Percentiles rank a stretch among this genome's conserved stretches.
Evolutionary conservation across 1,140 invertebrate genomes (phyloP).

Genomic region (Sesamia nonagrioides): DNA sequence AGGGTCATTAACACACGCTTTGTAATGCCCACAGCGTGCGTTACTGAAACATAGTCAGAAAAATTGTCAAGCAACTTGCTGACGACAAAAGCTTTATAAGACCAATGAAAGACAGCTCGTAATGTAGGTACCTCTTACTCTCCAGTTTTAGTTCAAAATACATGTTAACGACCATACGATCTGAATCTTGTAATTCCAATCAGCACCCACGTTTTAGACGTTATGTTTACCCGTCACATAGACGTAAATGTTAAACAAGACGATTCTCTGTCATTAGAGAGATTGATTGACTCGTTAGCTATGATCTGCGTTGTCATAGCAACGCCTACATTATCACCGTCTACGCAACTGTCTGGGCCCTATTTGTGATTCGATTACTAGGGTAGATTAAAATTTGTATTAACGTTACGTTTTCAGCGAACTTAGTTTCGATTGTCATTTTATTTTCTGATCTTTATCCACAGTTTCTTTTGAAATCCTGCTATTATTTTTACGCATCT

Average conservation of each 20-base stretch:
- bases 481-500: no score
- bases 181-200: not conserved
- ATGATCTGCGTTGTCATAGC: conserved; percentile 31
- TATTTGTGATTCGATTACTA: not conserved
- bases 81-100: no score
- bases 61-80: no score
- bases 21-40: no score
- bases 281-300: conserved; percentile 29
- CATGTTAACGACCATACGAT: not conserved
- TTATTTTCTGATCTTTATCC: not conserved
- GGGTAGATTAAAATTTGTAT: not conserved
- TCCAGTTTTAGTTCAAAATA: not conserved
- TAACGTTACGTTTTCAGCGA: not conserved
- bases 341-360: conserved; percentile 26
- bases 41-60: no score
- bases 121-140: no score
- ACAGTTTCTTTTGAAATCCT: no score
- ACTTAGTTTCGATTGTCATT: no score
- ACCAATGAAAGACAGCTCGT: no score
- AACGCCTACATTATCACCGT: not conserved
- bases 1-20: no score
- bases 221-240: conserved; percentile 7
- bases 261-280: conserved; percentile 11
- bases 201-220: not conserved
- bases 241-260: conserved; percentile 20